Conservation (phyloP, 2,888 invertebrate species). For the Congeria kusceri region DNA sequence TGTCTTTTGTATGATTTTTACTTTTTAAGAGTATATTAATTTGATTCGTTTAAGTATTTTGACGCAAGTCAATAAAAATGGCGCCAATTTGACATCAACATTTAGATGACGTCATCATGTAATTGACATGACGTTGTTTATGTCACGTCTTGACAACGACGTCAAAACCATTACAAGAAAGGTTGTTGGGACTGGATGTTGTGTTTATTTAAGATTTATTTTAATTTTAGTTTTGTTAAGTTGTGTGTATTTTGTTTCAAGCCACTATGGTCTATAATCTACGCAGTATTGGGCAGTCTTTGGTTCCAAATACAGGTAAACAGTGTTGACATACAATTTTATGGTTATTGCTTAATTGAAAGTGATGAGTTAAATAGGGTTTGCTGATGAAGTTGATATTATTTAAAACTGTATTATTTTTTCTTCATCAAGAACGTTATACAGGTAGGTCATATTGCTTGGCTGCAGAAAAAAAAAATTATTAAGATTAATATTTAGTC, state of each 20-base stretch:
- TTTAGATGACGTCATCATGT: conserved; percentile 29
- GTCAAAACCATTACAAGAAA: not conserved
- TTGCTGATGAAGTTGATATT: too few relatives aligned
- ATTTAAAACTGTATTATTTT: too few relatives aligned
- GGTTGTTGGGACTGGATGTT: conserved; percentile 57
- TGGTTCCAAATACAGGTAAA: conserved; percentile 45
- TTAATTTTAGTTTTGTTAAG: not conserved
- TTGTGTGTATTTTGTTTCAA: conserved; percentile 3
- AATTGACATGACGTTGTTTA: conserved; percentile 23
- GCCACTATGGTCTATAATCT: conserved; percentile 45
- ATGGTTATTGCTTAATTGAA: too few relatives aligned
- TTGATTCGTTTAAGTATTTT: too few relatives aligned
- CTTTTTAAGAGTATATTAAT: too few relatives aligned
- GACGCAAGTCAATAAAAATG: conserved; percentile 9
- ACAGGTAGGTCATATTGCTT: too few relatives aligned
- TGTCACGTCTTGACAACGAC: conserved; percentile 35
- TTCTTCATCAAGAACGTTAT: too few relatives aligned
- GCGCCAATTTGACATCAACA: conserved; percentile 43
- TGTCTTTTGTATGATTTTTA: too few relatives aligned
- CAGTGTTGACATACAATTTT: too few relatives aligned
- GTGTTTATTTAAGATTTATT: conserved; percentile 14
- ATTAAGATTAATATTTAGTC: too few relatives aligned
- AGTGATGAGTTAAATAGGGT: too few relatives aligned
- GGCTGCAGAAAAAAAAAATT: too few relatives aligned
- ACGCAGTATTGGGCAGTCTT: conserved; percentile 42